Evolutionary conservation across 2,888 invertebrate species (phyloP).

Genomic region (Sipha maydis): DNA sequence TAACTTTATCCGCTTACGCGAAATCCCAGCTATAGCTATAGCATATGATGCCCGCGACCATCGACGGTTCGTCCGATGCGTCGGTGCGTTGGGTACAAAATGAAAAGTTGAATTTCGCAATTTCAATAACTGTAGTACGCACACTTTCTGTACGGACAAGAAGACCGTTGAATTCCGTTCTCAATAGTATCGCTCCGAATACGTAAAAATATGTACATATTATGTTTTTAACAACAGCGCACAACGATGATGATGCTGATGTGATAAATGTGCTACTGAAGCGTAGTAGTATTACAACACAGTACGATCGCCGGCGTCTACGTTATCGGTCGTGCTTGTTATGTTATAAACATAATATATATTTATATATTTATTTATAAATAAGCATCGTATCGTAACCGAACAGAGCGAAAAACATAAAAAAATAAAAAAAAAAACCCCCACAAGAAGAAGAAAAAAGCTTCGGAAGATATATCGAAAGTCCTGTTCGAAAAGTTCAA

Average conservation of each 20-base stretch:
- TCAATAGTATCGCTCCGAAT: too few species aligned
- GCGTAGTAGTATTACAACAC: not conserved
- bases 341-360: conserved; percentile 28
- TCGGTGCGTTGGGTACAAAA: too few species aligned
- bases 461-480: conserved; percentile 57
- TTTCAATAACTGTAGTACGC: too few species aligned
- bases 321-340: conserved; percentile 27
- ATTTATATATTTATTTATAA: conserved; percentile 21
- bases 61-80: too few species aligned
- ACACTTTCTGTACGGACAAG: too few species aligned
- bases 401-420: conserved; percentile 54
- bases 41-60: too few species aligned
- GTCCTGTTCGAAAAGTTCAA: conserved; percentile 61
- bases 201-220: too few species aligned
- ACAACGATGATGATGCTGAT: not conserved
- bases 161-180: too few species aligned
- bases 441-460: conserved; percentile 4
- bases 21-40: too few species aligned
- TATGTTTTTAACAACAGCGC: too few species aligned
- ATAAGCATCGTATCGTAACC: conserved; percentile 47
- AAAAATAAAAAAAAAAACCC: conserved; percentile 36
- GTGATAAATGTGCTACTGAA: not conserved
- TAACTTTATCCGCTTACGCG: too few species aligned
- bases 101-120: too few species aligned
- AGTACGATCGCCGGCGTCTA: conserved; percentile 1